These are phyloP conservation scores for Saguinus imperator DNA, from an alignment of 2,113 vertebrate species.

Conservation along the genomic window DNA sequence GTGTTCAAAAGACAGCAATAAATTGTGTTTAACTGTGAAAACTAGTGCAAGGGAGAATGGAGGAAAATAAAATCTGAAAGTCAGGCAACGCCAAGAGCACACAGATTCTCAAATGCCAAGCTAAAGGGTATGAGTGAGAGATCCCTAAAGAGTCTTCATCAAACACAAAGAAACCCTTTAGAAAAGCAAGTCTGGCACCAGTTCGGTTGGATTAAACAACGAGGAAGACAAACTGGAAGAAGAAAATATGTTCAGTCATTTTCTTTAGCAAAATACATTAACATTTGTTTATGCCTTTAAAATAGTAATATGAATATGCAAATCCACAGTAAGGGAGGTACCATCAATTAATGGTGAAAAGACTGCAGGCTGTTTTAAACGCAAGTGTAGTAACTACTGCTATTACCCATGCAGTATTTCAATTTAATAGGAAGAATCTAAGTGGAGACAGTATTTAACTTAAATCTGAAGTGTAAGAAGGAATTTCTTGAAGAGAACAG, in stretches of 20 bases:
- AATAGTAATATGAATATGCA: not conserved
- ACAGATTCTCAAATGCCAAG: not conserved
- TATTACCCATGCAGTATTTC: too few relatives aligned
- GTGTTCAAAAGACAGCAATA: not conserved
- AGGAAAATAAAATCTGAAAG: not conserved
- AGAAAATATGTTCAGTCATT: not conserved
- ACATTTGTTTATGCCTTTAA: not conserved
- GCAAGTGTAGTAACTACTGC: not conserved
- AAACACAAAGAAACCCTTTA: not conserved
- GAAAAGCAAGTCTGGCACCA: not conserved
- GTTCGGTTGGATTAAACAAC: not conserved
- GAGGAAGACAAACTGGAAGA: not conserved
- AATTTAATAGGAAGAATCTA: not conserved
- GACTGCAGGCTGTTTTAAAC: not conserved
- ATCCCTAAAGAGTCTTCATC: not conserved
- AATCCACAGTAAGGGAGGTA: not conserved
- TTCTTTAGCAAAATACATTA: not conserved
- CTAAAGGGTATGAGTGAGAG: not conserved
- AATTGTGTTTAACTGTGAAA: not conserved
- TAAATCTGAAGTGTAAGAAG: not conserved
- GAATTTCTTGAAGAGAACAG: not conserved
- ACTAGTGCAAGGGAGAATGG: not conserved
- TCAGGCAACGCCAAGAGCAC: not conserved
- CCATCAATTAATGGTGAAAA: not conserved
- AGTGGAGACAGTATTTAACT: not conserved